phyloP scores from a whole-genome alignment of 2,797 vertebrate genomes.

The Rhynchotus rufescens region DNA sequence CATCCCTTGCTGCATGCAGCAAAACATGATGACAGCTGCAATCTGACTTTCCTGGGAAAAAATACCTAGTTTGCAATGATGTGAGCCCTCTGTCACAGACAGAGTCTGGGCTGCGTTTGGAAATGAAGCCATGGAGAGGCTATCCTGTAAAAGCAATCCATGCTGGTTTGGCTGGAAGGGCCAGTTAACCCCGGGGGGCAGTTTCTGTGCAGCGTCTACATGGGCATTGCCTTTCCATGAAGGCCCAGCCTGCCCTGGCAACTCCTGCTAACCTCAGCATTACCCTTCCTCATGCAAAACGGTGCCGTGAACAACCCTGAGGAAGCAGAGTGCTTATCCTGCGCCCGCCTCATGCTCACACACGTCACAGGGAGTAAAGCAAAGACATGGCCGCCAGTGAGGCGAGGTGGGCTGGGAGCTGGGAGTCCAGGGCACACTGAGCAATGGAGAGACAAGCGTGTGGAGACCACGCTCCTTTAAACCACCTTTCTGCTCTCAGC shows the following conservation, averaged over 20 bases:
- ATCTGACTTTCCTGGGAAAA: not conserved
- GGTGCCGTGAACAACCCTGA: not conserved
- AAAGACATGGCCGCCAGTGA: not conserved
- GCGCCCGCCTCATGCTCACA: too few species aligned
- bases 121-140: too few species aligned
- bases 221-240: not conserved
- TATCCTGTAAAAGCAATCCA: too few species aligned
- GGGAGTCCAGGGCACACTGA: not conserved
- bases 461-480: slow-evolving; percentile 49
- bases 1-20: not conserved
- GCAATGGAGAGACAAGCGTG: not conserved
- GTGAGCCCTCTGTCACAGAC: rapidly evolving
- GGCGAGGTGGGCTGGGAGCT: slow-evolving; percentile 25
- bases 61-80: not conserved
- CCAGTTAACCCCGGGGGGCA: too few species aligned
- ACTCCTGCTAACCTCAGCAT: not conserved
- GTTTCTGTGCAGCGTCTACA: too few species aligned
- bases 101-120: not conserved
- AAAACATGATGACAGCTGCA: not conserved
- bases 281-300: too few species aligned
- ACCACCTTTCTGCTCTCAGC: not conserved
- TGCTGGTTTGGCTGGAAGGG: too few species aligned
- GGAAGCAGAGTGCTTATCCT: not conserved
- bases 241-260: too few species aligned
- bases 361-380: not conserved